Evolutionary conservation across 2,797 vertebrate genomes (phyloP), one percentile per base, ranked within the genome.

Genomic region (Mallotus villosus): DNA sequence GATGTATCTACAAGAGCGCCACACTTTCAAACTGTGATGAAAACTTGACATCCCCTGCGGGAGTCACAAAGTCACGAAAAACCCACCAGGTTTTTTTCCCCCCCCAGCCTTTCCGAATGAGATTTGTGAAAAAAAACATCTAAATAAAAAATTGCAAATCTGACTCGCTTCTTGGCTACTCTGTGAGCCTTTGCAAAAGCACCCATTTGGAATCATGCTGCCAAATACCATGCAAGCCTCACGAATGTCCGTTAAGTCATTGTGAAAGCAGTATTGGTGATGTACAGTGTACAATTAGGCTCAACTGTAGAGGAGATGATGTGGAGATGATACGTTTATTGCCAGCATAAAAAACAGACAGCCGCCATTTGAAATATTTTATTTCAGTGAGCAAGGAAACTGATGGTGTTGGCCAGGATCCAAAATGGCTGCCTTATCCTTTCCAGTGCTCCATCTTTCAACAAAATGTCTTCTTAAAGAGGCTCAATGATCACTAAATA

Each of bases 291-390:
- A 66, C 63, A 34, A 63, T 76, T 78, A 57, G 69, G 70, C 22
- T 0, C 2, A 68, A 61, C 71, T 79, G 79, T 72, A 73, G 72
- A 62, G 61, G 71, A 37, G 61, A 72, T 72, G 80, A 72, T 72
- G 62, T 4, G 19, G 24, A 68, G 51, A 85, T 87, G 68, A 78
- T 78, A 75, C 72, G 81, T 85, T 84, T 82, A 86, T 83, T 81
- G 77, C 74, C 49, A 32, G 37, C 58, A 55, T 9, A 24, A 68
- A 55, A 72, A 87, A 81, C 60, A 63, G 74, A 84, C 63, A 66
- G 77, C 83, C 76, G 77, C 80, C 73, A 86, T 83, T 77, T 81
- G 72, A 80, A 80, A 82, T 80, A 82, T 78, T 16, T 72, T 85
- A 82, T 84, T 74, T 85, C 68, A 63, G 80, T 70, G 71, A 76